These are phyloP conservation scores for Hydractinia echinata DNA, from an alignment of 30 jellyfish, hydroid and myxozoan genomes.

Conservation along the genomic window DNA sequence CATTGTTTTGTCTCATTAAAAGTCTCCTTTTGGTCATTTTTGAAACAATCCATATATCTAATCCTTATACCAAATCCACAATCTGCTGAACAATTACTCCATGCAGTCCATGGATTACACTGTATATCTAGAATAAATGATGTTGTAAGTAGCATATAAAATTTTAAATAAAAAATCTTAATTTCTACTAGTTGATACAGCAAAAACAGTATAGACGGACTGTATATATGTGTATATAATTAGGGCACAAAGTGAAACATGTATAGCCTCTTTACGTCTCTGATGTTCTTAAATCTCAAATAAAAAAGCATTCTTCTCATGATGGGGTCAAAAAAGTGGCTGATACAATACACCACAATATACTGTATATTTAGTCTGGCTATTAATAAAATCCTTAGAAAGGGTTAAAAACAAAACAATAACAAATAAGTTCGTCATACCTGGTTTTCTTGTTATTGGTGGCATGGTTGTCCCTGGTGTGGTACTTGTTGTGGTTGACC, in stretches of 20 bases:
- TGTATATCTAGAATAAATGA: constrained; percentile 22
- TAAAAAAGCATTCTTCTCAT: too few relatives aligned
- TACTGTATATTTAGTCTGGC: too few relatives aligned
- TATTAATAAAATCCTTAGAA: too few relatives aligned
- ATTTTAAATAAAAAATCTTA: too few relatives aligned
- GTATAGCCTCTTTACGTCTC: not conserved
- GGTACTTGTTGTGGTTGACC: constrained; percentile 27
- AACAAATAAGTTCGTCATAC: not conserved
- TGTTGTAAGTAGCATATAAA: not conserved
- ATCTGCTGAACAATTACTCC: constrained; percentile 71
- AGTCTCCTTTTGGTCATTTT: constrained; percentile 39
- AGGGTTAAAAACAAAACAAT: too few relatives aligned
- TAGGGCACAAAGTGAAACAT: not conserved
- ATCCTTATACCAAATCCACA: constrained; percentile 91
- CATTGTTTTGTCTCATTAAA: constrained; percentile 75
- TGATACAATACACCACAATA: too few relatives aligned
- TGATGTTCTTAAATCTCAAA: too few relatives aligned
- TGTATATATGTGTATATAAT: not conserved
- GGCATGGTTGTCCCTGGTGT: not conserved
- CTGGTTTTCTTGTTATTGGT: constrained; percentile 29
- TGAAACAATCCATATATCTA: constrained; percentile 52
- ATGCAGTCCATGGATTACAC: constrained; percentile 79
- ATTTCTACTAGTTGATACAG: too few relatives aligned
- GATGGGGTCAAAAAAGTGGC: too few relatives aligned
- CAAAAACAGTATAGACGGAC: not conserved